Evolutionary conservation across 64 coral and sea anemone genomes (phyloP).

Genomic region (Trachythela sp.): DNA sequence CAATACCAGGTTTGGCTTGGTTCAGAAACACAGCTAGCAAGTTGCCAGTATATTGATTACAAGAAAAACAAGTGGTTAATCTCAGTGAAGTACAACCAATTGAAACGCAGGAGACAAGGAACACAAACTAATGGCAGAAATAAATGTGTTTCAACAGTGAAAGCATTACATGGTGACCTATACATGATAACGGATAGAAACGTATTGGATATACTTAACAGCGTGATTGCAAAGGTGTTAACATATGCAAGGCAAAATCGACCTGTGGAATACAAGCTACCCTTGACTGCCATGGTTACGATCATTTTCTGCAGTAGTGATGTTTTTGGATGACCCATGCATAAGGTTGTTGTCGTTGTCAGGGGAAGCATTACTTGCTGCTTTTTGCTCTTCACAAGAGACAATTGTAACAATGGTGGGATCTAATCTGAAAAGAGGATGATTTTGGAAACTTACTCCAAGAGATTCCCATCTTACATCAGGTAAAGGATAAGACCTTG

Average conservation of each 20-base stretch:
- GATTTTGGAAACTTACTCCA: too few species aligned
- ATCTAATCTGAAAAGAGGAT: too few species aligned
- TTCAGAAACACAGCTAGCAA: background rate
- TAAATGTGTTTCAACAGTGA: background rate
- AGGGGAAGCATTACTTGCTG: too few species aligned
- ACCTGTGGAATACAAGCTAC: background rate
- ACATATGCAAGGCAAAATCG: background rate
- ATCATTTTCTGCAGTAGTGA: too few species aligned
- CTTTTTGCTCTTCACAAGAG: too few species aligned
- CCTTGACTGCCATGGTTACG: too few species aligned
- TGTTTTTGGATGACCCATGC: too few species aligned
- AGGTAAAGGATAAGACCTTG: background rate
- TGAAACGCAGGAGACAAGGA: background rate
- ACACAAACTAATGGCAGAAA: background rate
- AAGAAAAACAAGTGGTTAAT: background rate
- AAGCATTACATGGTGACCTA: background rate
- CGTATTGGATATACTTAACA: background rate
- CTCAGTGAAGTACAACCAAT: background rate
- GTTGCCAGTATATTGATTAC: background rate
- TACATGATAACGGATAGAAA: background rate
- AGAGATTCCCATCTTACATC: too few species aligned
- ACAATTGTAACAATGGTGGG: too few species aligned
- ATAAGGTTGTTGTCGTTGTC: too few species aligned
- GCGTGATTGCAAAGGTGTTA: background rate
- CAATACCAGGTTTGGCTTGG: slow-evolving; percentile 1